phyloP scores from a whole-genome alignment of 1,140 invertebrate genomes.

The Trypoxylus dichotomus region DNA sequence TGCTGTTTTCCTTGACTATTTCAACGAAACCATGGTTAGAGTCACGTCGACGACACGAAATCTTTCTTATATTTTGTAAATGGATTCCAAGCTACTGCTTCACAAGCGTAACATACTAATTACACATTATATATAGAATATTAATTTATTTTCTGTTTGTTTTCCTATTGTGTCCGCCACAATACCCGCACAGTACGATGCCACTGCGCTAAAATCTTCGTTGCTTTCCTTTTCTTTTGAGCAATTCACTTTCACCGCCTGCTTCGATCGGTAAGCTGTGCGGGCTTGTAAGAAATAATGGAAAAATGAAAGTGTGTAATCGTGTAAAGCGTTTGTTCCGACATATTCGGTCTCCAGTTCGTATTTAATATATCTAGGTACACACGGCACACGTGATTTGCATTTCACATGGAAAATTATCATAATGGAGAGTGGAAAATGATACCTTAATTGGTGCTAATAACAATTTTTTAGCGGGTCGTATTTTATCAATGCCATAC shows the following conservation, averaged over 20 bases:
- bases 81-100: too few species aligned
- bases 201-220: not conserved
- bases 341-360: not conserved
- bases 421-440: not conserved
- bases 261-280: not conserved
- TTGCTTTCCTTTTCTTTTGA: slow-evolving; percentile 1
- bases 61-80: too few species aligned
- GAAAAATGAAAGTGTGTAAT: not conserved
- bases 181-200: not conserved
- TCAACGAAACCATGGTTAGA: too few species aligned
- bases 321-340: not conserved
- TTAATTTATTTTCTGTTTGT: not conserved
- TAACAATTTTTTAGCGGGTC: too few species aligned
- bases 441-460: too few species aligned
- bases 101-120: too few species aligned
- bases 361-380: not conserved
- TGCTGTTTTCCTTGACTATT: too few species aligned
- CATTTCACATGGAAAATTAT: not conserved
- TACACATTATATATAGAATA: not conserved
- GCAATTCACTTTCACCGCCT: not conserved
- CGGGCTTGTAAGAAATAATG: not conserved
- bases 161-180: not conserved
- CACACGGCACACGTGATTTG: not conserved
- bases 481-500: too few species aligned
- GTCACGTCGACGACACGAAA: too few species aligned